Base-by-base conservation (phyloP, 2,888 invertebrate species). In the Oscheius sp. region DNA sequence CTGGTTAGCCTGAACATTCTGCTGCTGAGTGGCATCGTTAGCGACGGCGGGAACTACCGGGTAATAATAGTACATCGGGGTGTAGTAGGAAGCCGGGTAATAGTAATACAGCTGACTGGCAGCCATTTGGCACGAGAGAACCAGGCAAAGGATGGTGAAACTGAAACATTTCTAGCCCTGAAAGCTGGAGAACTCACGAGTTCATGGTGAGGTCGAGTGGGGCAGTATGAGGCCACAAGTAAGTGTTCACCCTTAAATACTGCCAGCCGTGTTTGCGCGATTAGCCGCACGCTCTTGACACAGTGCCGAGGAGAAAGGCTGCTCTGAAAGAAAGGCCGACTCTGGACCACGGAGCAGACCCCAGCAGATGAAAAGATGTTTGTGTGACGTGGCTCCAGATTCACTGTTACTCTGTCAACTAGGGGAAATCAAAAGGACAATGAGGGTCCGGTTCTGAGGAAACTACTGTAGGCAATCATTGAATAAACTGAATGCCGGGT, bases 71-170 rank as follows among this genome's bases (percentile, higher is more conserved):
- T 55, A 53, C 42, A 75, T 55, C 21, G 81, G 81, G 37, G 79
- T 79, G 70, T 81, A 81, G 70, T 81, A 81, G 60, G 76, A 70
- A 32, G 80, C 66, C 53, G 78, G 79, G 71, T 79, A 78, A 68
- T 80, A 80, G 68, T 81, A 79, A 57, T 79, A 77, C 35, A 71
- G 62, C 47, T 79, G 77, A 29, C 74, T 76, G 51, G 74, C 77
- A 37, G 77, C 68, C 55, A 68, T 21, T 13, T 68, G 68, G n/a
- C 55, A 35, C n/a, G 37, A 63, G 53, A 73, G 35, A 5, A 77
- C 65, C 35, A 72, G 60, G 75, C 72, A 75, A 42, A 78, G 68
- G 37, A 76, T 62, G 33, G 78, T 51, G 62, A 80, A 66, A 47
- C 80, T 80, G 73, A 63, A 72, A 32, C 58, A 79, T 35, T 37